Conservation (phyloP, 1,140 invertebrate genomes). For the Fopius arisanus region DNA sequence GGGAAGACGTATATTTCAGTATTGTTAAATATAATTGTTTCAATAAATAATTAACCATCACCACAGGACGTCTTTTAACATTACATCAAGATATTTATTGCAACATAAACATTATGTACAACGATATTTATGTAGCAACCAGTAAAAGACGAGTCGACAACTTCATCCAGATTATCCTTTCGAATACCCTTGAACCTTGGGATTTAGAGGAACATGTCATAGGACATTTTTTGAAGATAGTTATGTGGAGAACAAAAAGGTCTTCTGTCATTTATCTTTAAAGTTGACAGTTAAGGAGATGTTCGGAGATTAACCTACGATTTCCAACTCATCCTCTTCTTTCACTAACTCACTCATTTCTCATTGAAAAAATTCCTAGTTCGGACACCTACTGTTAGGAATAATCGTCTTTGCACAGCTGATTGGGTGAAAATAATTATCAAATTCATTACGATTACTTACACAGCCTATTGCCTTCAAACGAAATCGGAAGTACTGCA, state of each 20-base stretch:
- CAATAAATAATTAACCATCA: not conserved
- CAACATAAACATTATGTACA: not conserved
- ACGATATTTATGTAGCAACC: not conserved
- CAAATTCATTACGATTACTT: not conserved
- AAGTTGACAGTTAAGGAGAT: not conserved
- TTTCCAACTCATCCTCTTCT: not conserved
- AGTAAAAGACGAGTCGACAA: not conserved
- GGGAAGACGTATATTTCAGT: not conserved
- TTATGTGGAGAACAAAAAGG: too few relatives aligned
- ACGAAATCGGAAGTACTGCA: not conserved
- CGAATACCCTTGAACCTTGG: not conserved
- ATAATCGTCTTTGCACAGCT: not conserved
- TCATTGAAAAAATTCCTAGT: not conserved
- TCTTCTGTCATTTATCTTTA: too few relatives aligned
- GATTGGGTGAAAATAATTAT: not conserved
- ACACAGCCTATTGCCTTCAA: not conserved
- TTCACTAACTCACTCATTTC: not conserved
- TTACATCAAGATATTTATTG: not conserved
- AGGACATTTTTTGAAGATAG: too few relatives aligned
- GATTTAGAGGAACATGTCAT: not conserved
- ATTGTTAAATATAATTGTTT: not conserved
- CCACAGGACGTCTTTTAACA: not conserved
- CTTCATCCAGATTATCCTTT: not conserved
- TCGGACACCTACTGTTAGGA: not conserved
- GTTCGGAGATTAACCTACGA: not conserved